Evolutionary conservation across 2,113 vertebrate species (phyloP).

Genomic region (Ahaetulla prasina): DNA sequence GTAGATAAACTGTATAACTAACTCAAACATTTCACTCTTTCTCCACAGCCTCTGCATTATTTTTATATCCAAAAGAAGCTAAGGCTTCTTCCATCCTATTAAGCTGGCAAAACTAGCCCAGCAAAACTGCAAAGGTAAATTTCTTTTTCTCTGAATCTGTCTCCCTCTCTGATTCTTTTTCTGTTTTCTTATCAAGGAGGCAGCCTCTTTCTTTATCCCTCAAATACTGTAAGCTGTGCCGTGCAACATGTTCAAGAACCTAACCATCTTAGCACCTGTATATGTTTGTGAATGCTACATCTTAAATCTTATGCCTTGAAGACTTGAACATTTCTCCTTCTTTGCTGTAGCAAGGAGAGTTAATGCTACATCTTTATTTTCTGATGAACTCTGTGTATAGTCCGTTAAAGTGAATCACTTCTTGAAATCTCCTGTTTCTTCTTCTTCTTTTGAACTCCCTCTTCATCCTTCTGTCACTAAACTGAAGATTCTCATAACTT

Average conservation of each 20-base stretch:
- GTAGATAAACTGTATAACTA: neutral
- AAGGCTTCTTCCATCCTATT: neutral
- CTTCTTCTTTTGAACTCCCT: neutral
- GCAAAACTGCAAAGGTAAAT: neutral
- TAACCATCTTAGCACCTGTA: neutral
- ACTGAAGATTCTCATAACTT: neutral
- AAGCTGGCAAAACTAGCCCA: neutral
- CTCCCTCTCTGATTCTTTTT: neutral
- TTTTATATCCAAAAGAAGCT: neutral
- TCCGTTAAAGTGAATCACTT: neutral
- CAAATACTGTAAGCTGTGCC: neutral
- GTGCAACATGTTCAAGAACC: neutral
- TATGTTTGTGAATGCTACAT: neutral
- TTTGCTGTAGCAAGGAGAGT: neutral
- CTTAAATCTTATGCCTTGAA: neutral
- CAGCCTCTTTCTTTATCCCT: neutral
- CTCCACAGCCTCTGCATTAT: neutral
- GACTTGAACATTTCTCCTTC: neutral
- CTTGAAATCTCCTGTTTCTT: neutral
- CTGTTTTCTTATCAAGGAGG: neutral
- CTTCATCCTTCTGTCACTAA: neutral
- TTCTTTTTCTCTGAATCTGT: neutral
- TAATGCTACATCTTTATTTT: neutral
- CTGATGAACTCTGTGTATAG: neutral
- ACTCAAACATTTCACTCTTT: neutral